These are phyloP conservation scores for Aurelia sp. DNA, from an alignment of 30 jellyfish, hydroid and myxozoan genomes.

Conservation along the genomic window DNA sequence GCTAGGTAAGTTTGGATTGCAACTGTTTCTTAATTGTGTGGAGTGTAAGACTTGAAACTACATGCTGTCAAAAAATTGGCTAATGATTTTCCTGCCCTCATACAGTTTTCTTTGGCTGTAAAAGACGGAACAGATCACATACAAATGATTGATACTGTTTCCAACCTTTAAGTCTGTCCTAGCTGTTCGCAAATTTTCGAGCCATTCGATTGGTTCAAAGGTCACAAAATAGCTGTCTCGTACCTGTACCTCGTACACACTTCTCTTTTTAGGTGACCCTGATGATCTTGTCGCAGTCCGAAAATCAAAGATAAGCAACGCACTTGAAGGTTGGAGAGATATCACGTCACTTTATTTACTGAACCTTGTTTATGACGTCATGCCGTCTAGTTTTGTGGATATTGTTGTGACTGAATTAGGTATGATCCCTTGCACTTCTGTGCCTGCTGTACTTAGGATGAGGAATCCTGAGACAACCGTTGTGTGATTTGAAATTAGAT, in stretches of 20 bases:
- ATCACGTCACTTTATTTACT: conserved; percentile 73
- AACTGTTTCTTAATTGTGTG: too few relatives aligned
- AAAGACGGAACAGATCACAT: too few relatives aligned
- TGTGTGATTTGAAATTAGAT: neutral
- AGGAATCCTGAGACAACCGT: conserved; percentile 36
- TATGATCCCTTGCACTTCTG: conserved; percentile 99
- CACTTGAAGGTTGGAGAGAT: conserved; percentile 92
- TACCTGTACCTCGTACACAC: neutral
- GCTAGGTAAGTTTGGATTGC: conserved; percentile 69
- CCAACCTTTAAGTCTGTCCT: too few relatives aligned
- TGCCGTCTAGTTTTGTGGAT: conserved; percentile 94
- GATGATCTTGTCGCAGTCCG: conserved; percentile 78
- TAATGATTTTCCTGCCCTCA: too few relatives aligned
- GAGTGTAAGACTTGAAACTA: too few relatives aligned
- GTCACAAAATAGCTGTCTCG: too few relatives aligned
- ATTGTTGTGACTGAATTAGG: conserved; percentile 98
- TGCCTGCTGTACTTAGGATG: conserved; percentile 93
- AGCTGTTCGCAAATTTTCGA: too few relatives aligned
- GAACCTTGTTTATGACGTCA: conserved; percentile 96
- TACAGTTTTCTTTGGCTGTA: too few relatives aligned
- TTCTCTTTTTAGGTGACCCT: conserved; percentile 87
- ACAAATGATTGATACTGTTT: too few relatives aligned
- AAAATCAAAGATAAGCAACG: conserved; percentile 50
- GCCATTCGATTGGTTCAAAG: too few relatives aligned
- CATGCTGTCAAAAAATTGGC: too few relatives aligned